Conservation (phyloP, 2,797 vertebrate genomes). For the Mastacembelus armatus region DNA sequence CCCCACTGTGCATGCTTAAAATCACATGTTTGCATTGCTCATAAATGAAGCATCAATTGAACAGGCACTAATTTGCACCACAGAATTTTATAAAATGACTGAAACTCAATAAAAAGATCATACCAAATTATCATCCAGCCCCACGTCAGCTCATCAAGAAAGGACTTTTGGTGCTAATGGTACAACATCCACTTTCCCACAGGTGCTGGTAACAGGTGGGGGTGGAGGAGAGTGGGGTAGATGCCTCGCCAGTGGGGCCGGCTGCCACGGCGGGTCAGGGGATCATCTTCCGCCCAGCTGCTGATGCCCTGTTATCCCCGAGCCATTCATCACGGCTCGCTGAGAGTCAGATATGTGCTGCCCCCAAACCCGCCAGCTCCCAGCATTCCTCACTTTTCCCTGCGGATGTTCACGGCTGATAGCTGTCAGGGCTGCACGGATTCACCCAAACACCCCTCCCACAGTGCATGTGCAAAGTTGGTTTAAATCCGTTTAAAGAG, state of each 20-base stretch:
- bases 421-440: constrained; percentile 47
- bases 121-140: not conserved
- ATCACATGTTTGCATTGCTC: not conserved
- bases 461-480: constrained; percentile 17
- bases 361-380: constrained; percentile 22
- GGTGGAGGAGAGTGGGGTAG: not conserved
- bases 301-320: constrained; percentile 73
- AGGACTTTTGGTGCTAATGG: constrained; percentile 18
- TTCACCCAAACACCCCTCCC: constrained; percentile 39
- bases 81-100: not conserved
- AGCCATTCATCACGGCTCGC: constrained; percentile 75
- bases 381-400: constrained; percentile 69
- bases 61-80: not conserved
- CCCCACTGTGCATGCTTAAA: not conserved
- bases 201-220: constrained; percentile 68
- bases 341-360: constrained; percentile 72
- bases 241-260: constrained; percentile 36
- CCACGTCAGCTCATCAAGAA: not conserved
- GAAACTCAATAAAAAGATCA: too few species aligned
- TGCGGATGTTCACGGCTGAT: constrained; percentile 48
- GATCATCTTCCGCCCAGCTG: constrained; percentile 81
- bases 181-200: constrained; percentile 58
- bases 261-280: constrained; percentile 47
- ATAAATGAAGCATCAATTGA: not conserved
- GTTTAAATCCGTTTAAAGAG: constrained; percentile 23